A percentile compares a stretch with the other conserved stretches of the same genome.
phyloP scores from a whole-genome alignment of 1,140 invertebrate species.

The Procambarus clarkii region DNA sequence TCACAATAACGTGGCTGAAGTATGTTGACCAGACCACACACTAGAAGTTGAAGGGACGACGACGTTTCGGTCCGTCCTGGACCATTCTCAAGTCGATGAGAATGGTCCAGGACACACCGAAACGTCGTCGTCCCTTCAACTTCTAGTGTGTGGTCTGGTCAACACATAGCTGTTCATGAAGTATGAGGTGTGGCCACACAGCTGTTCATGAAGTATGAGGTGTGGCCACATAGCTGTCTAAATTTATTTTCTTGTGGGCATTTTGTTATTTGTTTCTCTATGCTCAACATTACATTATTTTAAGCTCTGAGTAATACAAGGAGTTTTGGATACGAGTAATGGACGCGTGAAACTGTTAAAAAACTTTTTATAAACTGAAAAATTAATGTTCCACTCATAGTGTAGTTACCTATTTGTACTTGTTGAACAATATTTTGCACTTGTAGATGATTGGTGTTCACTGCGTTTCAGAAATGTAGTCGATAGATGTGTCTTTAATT shows the following conservation, averaged over 20 bases:
- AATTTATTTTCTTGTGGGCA: neutral
- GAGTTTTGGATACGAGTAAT: conserved; percentile 1
- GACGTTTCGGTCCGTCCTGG: no score
- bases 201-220: neutral
- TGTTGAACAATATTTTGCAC: neutral
- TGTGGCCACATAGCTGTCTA: neutral
- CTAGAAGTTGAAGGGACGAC: no score
- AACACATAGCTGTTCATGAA: neutral
- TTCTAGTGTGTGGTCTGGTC: no score
- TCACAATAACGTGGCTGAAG: no score
- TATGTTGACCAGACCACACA: no score
- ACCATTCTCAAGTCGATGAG: no score
- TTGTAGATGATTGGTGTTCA: conserved; percentile 2
- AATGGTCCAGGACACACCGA: no score
- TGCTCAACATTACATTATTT: neutral
- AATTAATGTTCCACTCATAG: neutral
- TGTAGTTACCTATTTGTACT: neutral
- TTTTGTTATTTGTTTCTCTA: conserved; percentile 11
- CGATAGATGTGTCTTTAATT: neutral
- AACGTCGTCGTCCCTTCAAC: no score
- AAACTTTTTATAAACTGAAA: neutral
- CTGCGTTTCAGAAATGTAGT: neutral
- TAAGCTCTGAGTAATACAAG: neutral
- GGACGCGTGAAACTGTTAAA: neutral
- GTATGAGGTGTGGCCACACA: no score